Base-by-base conservation (phyloP, 2,888 invertebrate species). In the Peribatodes rhomboidaria region DNA sequence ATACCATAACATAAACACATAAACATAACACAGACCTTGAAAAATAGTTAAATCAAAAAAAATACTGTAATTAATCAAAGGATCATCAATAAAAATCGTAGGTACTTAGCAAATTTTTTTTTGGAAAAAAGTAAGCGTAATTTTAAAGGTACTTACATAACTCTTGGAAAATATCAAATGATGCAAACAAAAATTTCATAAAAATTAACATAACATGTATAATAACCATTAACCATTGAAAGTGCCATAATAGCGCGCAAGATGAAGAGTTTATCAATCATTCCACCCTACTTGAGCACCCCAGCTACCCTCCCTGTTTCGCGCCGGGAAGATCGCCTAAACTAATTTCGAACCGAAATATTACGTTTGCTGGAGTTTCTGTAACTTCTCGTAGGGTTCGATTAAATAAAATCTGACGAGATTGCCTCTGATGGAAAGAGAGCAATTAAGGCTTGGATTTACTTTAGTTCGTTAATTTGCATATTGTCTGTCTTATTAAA, bases 311-410 rank as follows among this genome's bases (percentile, higher is more conserved):
- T 60, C 57, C 60, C 33, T 33, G 56, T 65, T 66, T 66, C 63
- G 61, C 71, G 65, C 64, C 65, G 60, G 49, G 64, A 69, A 71
- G 60, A 69, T 65, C 66, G 69, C 71, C 62, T 65, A 54, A 71
- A 71, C 69, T 71, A 71, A 71, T 71, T 71, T 65, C 66, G 61
- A 65, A 67, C 55, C 64, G 53, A 66, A 69, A 66, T 69, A 66
- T 70, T 55, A 66, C 59, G 68, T 58, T 66, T 62, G 56, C 65
- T 59, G 62, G 67, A 67, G 61, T 65, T 55, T 46, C 56, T 53
- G 31, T 33, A 35, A 55, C 44, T 55, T 33, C 55, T 55, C 16
- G 3, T 55, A 20, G 35, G 35, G 58, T 61, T 58, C 37, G 57
- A 62, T 68, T 59, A 42, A 66, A 61, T 54, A 56, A 59, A 55